Base-by-base conservation (phyloP, 2,113 vertebrate species). In the Seriola aureovittata region DNA sequence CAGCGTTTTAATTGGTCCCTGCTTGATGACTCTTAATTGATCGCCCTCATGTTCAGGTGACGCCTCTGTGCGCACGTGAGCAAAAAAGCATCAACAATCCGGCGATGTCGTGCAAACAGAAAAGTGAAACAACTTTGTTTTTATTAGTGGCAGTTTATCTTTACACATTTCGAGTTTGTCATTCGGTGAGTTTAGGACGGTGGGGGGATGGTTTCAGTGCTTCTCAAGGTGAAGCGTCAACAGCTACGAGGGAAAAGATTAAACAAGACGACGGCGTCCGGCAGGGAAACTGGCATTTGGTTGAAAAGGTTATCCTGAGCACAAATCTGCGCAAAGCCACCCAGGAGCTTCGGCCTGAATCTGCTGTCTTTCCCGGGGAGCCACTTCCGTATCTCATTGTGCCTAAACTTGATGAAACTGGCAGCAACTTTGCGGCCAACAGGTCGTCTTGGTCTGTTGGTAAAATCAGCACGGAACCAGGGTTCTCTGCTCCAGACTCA, bases 51-150 rank as follows among this genome's bases (percentile, higher is more conserved):
- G 67, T 64, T 14, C 83, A 82, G 63, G 52, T 74, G 80, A 38
- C 9, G 21, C 3, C 12, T 71, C 13, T 17, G 21, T 11, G 8
- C n/a, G 55, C 85, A 16, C 17, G 65, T 48, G 72, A 72, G 81
- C 84, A 66, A 36, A n/a, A 79, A 66, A 21, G 80, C 62, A 7
- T 54, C 71, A 52, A 68, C 58, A 19, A 50, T 32, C 29, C 57
- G 46, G 85, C 68, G 55, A 96, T 96, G 95, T 91, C 86, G 92
- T 80, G 74, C 82, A 48, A 90, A 81, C 68, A 59, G 55, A 85
- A 77, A 46, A 46, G 12, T 65, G 58, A 63, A 62, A 40, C 65
- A 10, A 11, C 25, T 75, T 40, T 67, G 10, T 73, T 91, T 69
- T 55, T 94, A 74, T 78, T 89, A 48, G 1, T 83, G 38, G 52